Base-by-base conservation (phyloP, 2,797 vertebrate genomes). In the Enteromius afrohamiltoni region DNA sequence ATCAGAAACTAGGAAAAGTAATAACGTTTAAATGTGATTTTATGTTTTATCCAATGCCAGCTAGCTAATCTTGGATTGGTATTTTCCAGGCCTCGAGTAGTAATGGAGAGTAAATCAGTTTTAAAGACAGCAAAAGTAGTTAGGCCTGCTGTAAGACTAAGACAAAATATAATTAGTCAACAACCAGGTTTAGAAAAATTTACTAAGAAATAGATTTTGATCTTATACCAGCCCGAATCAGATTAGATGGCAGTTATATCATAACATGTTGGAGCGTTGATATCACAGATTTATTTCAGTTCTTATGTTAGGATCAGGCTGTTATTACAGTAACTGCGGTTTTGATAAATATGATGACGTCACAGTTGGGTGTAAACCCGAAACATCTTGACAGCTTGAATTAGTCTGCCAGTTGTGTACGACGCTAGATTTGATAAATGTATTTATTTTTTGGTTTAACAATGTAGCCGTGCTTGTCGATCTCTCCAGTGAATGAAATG, bases 321-420 rank as follows among this genome's bases (percentile, higher is more conserved):
- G 53, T 17, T 68, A 47, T 49, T 67, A 49, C 19, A 29, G 26
- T 71, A 55, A n/a, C 21, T 55, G 49, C 31, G 23, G 23, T 69
- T 53, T 16, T 76, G 47, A 68, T 45, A 76, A 29, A 75, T 68
- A 49, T 42, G 60, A 77, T 77, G 80, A 82, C 80, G 82, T 83
- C 74, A 60, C 29, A 13, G 10, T 58, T 55, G 73, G 71, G 76
- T 45, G 68, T 71, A 71, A 70, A 80, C 73, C 45, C 75, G 10
- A 42, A 64, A 67, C 4, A 34, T 74, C 11, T 42, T 64, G n/a
- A 73, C 53, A 31, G 9, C 65, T 64, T 45, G 29, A 67, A 64
- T 58, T 17, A 31, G 68, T 29, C 68, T 31, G 62, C 14, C 29
- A 17, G 14, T 64, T 31, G 26, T 64, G 31, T 31, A 64, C 60